Evolutionary conservation across 2,113 vertebrate species (phyloP).

Genomic region (Caloenas nicobarica): DNA sequence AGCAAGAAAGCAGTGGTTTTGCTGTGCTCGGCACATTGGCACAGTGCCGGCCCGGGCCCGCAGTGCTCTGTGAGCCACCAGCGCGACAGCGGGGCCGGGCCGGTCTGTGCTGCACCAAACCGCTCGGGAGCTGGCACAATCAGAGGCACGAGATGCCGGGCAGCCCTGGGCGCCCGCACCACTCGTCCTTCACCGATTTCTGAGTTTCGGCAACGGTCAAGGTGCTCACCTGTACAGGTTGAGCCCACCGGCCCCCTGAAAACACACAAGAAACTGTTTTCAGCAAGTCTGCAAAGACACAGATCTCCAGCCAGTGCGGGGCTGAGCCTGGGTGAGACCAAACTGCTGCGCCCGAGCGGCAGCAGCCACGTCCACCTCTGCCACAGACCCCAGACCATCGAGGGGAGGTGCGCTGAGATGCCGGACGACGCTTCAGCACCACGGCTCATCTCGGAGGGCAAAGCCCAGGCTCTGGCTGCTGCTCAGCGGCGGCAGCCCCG

Average conservation of each 20-base stretch:
- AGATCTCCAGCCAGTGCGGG: not conserved
- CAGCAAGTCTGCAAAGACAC: not conserved
- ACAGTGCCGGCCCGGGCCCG: not conserved
- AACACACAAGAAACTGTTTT: not conserved
- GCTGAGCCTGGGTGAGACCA: not conserved
- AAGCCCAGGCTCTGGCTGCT: not conserved
- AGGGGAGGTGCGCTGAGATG: no score
- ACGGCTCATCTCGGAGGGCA: not conserved
- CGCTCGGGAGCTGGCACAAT: not conserved
- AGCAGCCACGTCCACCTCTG: not conserved
- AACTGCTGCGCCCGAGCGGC: not conserved
- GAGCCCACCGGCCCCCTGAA: not conserved
- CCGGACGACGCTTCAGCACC: not conserved
- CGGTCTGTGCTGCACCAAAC: not conserved
- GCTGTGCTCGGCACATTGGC: not conserved
- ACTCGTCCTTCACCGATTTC: not conserved
- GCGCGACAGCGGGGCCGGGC: not conserved
- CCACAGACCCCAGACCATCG: not conserved
- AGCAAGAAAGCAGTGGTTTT: rapidly evolving
- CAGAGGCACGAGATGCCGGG: rapidly evolving
- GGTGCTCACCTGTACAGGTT: not conserved
- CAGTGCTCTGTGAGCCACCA: rapidly evolving
- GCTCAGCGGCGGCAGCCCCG: not conserved
- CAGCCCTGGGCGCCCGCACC: not conserved
- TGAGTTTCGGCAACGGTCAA: rapidly evolving